Conservation (phyloP, 2,113 vertebrate species). For the Elaphurus davidianus region DNA sequence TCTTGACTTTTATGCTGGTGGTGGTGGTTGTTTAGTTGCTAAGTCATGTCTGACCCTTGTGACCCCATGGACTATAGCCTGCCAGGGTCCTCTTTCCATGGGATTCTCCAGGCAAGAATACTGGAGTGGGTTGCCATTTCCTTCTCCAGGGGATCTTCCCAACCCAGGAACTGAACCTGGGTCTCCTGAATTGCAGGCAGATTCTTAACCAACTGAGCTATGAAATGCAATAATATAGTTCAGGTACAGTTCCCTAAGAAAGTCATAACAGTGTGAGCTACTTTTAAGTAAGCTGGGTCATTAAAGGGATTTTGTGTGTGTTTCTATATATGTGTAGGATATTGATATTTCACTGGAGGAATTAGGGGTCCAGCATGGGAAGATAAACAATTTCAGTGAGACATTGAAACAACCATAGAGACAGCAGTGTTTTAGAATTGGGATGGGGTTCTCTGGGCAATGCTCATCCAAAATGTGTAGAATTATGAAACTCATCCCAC, state of each 20-base stretch:
- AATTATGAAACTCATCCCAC: background rate
- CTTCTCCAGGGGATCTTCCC: background rate
- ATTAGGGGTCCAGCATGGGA: background rate
- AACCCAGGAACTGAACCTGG: background rate
- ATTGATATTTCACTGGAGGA: background rate
- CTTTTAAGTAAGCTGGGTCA: background rate
- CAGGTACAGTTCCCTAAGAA: background rate
- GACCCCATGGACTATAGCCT: background rate
- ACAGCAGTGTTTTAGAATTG: background rate
- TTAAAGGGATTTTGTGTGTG: background rate
- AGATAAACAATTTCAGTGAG: background rate
- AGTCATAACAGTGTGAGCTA: background rate
- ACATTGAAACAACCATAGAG: background rate
- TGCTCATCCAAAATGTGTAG: background rate
- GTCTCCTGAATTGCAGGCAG: background rate
- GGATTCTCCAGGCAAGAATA: background rate
- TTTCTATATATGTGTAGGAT: background rate
- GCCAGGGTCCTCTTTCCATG: rapidly evolving
- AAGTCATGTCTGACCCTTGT: background rate
- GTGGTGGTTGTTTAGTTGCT: background rate
- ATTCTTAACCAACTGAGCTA: background rate
- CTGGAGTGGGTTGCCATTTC: background rate
- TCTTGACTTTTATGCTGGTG: background rate
- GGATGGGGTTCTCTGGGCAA: background rate
- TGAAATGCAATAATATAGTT: background rate